Conservation (phyloP, 1,140 invertebrate genomes). For the Saxidomus purpurata region DNA sequence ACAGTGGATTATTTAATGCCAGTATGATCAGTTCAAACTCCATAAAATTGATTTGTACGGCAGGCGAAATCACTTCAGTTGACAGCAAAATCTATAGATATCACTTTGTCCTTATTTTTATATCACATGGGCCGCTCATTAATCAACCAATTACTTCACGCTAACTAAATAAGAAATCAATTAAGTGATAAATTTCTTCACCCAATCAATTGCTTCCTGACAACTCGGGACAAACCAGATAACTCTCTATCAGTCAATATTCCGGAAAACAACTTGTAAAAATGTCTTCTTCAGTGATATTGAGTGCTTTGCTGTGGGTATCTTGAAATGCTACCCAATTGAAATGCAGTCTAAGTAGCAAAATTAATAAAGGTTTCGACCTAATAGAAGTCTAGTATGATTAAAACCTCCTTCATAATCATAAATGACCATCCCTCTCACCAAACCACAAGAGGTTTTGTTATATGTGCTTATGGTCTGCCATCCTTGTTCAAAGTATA, state of each 20-base stretch:
- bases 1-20: background rate
- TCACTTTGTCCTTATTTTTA: conserved; percentile 6
- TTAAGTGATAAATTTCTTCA: conserved; percentile 16
- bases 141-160: conserved; percentile 14
- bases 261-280: background rate
- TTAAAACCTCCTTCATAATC: too few relatives aligned
- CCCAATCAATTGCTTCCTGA: background rate
- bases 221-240: background rate
- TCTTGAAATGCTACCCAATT: too few relatives aligned
- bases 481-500: too few relatives aligned
- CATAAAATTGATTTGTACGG: background rate
- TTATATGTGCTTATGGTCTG: too few relatives aligned
- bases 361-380: too few relatives aligned
- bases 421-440: too few relatives aligned
- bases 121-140: background rate
- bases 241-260: conserved; percentile 7
- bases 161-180: conserved; percentile 29
- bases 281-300: too few relatives aligned
- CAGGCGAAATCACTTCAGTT: background rate
- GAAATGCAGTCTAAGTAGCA: too few relatives aligned
- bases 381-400: too few relatives aligned
- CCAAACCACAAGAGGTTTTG: too few relatives aligned
- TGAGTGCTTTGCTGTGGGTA: too few relatives aligned
- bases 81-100: background rate
- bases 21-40: background rate